Percentiles rank a stretch among this genome's conserved stretches.
These are phyloP conservation scores for Siderastrea radians DNA, from an alignment of 92 coral and sea anemone genomes.

Conservation along the genomic window DNA sequence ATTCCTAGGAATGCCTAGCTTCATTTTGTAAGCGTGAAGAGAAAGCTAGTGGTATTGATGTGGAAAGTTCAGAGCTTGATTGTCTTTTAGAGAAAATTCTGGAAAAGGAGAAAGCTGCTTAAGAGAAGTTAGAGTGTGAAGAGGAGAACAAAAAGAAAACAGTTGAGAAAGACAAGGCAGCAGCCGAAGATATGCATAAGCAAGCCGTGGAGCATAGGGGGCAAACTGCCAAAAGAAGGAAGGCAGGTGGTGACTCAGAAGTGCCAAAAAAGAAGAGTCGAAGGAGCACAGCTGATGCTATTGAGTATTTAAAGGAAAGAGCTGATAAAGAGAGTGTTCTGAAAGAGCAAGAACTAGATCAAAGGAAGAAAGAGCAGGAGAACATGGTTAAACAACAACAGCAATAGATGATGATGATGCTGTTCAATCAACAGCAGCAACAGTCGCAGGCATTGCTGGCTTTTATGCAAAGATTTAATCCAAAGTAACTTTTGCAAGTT, in stretches of 20 bases:
- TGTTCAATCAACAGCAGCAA: too few relatives aligned
- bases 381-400: too few relatives aligned
- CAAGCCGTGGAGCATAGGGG: background rate
- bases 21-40: too few relatives aligned
- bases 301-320: background rate
- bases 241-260: background rate
- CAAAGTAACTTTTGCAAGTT: too few relatives aligned
- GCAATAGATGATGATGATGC: too few relatives aligned
- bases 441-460: too few relatives aligned
- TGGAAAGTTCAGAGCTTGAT: too few relatives aligned
- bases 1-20: too few relatives aligned
- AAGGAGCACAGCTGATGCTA: background rate
- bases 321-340: background rate
- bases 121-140: background rate
- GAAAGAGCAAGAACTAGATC: background rate
- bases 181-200: conserved; percentile 14
- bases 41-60: too few relatives aligned
- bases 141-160: background rate
- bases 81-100: background rate
- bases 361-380: too few relatives aligned
- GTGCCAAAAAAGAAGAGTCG: background rate
- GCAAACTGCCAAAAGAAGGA: background rate
- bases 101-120: background rate
- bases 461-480: too few relatives aligned
- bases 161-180: background rate